A percentile compares a stretch with the other conserved stretches of the same genome.
These are phyloP conservation scores for Drosophila seguyi DNA, from an alignment of 1,140 invertebrate genomes.

Conservation along the genomic window DNA sequence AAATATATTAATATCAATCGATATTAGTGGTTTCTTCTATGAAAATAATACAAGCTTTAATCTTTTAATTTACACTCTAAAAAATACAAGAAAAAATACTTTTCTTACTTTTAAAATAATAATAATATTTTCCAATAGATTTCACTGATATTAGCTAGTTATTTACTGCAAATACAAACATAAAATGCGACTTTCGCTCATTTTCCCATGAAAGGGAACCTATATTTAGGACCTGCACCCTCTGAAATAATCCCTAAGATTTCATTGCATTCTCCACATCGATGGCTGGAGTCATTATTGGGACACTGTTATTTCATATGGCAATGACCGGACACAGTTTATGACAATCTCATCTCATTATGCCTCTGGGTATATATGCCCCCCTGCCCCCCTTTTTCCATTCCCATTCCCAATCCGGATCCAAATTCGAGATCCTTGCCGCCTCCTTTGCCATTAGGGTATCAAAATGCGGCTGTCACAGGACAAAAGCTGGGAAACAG, in stretches of 20 bases:
- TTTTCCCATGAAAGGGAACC: background rate
- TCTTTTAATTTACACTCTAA: too few species aligned
- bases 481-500: slow-evolving; percentile 62
- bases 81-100: background rate
- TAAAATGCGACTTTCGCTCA: background rate
- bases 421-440: background rate
- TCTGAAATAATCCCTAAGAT: background rate
- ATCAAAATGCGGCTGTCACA: slow-evolving; percentile 65
- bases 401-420: background rate
- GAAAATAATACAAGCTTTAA: too few species aligned
- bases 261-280: slow-evolving; percentile 27
- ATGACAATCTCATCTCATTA: slow-evolving; percentile 53
- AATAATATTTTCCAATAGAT: background rate
- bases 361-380: slow-evolving; percentile 11
- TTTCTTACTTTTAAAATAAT: background rate
- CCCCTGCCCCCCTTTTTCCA: background rate
- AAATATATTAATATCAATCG: too few species aligned
- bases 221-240: too few species aligned
- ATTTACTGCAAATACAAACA: background rate
- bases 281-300: slow-evolving; percentile 18
- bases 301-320: slow-evolving; percentile 15
- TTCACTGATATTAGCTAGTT: background rate
- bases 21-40: too few species aligned
- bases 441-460: slow-evolving; percentile 26
- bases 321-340: slow-evolving; percentile 31